Evolutionary conservation across 2,888 invertebrate species (phyloP), one percentile per base, ranked within the genome.

Genomic region (Hemistola chrysoprasaria): DNA sequence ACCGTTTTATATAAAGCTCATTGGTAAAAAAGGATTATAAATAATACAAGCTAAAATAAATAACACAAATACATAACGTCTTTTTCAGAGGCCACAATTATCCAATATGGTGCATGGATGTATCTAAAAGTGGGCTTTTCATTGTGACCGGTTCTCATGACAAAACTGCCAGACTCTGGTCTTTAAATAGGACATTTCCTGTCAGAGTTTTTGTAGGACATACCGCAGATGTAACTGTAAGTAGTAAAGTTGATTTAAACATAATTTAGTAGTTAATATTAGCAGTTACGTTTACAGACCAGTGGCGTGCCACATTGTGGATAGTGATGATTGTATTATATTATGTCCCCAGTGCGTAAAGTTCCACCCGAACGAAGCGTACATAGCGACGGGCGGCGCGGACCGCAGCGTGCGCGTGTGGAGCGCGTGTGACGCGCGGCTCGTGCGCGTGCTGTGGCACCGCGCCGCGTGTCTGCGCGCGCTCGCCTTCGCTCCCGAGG

Each of bases 331-430:
- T n/a, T n/a, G n/a, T n/a, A n/a, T n/a, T 3, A 16, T 16, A 4
- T 16, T 16, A 4, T 16, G 4, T 16, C 3, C 35, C 26, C 72
- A 95, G 94, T 92, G 94, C 69, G 91, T 96, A n/a, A 93, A 93
- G 63, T 97, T 98, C 84, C 98, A 98, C 85, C 97, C 97, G 0
- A 98, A 97, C 79, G 94, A 95, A 55, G 92, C 93, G 59, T 98
- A 98, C 74, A 71, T 98, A 54, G 97, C 96, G 22, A 95, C 96
- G 0, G 98, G 97, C 6, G 96, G 97, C 1, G 92, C 94, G n/a
- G 98, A 98, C 86, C 94, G 94, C 70, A 95, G 94, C 23, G 93
- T 97, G 30, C 92, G 97, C 21, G 82, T 98, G 62, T 98, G 97
- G 97, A 93, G 92, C 55, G 92, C 96, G 35, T 93, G 94, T 47